phyloP scores from a whole-genome alignment of 2,888 invertebrate species.

The Hoplodrina ambigua region DNA sequence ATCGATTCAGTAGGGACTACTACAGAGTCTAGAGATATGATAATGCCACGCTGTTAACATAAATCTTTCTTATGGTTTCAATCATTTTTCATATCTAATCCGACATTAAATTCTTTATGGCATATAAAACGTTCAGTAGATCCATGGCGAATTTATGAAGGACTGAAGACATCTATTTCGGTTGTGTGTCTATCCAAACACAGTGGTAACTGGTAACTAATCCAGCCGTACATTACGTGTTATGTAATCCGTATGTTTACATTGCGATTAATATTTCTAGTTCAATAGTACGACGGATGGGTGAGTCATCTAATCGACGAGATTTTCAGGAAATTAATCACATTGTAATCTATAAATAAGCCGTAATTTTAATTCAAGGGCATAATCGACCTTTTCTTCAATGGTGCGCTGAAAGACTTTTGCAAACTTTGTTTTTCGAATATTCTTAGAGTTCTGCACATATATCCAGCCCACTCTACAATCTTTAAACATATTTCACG shows the following conservation, averaged over 20 bases:
- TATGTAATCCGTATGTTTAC: constrained; percentile 57
- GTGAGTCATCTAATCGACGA: constrained; percentile 61
- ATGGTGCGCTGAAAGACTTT: constrained; percentile 3
- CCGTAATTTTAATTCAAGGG: constrained; percentile 29
- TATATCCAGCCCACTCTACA: not conserved
- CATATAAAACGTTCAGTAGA: constrained; percentile 69
- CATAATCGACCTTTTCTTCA: constrained; percentile 11
- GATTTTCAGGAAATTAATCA: constrained; percentile 46
- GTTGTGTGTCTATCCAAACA: constrained; percentile 51
- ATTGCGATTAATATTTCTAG: constrained; percentile 54
- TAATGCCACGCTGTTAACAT: constrained; percentile 59
- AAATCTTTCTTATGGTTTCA: constrained; percentile 68
- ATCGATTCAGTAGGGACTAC: constrained; percentile 54
- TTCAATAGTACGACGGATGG: constrained; percentile 45
- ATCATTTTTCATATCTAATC: constrained; percentile 71
- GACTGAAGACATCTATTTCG: constrained; percentile 63
- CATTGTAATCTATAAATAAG: constrained; percentile 53
- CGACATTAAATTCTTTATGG: constrained; percentile 69
- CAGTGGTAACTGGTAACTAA: constrained; percentile 43
- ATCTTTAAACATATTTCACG: too few species aligned
- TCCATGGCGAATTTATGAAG: constrained; percentile 67
- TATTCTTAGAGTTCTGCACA: not conserved
- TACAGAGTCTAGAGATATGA: constrained; percentile 38
- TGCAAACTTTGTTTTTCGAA: not conserved
- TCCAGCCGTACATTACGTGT: constrained; percentile 45